Evolutionary conservation across 2,888 invertebrate species (phyloP).

Genomic region (Clostera curtula): DNA sequence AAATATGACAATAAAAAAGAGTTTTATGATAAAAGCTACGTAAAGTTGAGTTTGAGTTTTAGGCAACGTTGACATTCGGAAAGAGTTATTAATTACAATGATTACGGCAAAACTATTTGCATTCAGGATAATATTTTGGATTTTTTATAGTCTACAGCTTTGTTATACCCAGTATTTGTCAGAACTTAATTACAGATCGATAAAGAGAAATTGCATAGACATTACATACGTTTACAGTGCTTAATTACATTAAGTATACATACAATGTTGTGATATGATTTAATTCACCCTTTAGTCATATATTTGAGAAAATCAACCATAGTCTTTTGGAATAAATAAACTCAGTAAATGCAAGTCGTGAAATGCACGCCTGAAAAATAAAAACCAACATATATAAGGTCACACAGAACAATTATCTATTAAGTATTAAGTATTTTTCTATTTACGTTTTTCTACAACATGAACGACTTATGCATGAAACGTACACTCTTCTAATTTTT

Average conservation of each 20-base stretch:
- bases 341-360: slow-evolving; percentile 32
- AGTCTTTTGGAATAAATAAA: slow-evolving; percentile 16
- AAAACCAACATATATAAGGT: slow-evolving; percentile 18
- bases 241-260: slow-evolving; percentile 51
- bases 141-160: too few relatives aligned
- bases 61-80: too few relatives aligned
- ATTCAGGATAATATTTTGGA: too few relatives aligned
- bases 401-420: slow-evolving; percentile 39
- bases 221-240: slow-evolving; percentile 41
- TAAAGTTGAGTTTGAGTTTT: too few relatives aligned
- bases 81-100: too few relatives aligned
- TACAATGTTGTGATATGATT: slow-evolving; percentile 68
- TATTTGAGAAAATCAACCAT: slow-evolving; percentile 18
- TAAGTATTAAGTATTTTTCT: slow-evolving; percentile 38
- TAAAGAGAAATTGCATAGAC: slow-evolving; percentile 39
- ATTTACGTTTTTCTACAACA: slow-evolving; percentile 59
- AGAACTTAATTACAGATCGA: slow-evolving; percentile 18
- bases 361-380: slow-evolving; percentile 30
- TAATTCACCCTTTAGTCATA: slow-evolving; percentile 41
- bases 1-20: too few relatives aligned
- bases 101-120: too few relatives aligned
- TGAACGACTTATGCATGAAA: slow-evolving; percentile 67
- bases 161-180: slow-evolving; percentile 13
- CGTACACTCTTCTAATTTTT: slow-evolving; percentile 52
- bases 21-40: too few relatives aligned